Evolutionary conservation across 2,888 invertebrate species (phyloP).

Genomic region (Spatulosminthurus flaviceps): DNA sequence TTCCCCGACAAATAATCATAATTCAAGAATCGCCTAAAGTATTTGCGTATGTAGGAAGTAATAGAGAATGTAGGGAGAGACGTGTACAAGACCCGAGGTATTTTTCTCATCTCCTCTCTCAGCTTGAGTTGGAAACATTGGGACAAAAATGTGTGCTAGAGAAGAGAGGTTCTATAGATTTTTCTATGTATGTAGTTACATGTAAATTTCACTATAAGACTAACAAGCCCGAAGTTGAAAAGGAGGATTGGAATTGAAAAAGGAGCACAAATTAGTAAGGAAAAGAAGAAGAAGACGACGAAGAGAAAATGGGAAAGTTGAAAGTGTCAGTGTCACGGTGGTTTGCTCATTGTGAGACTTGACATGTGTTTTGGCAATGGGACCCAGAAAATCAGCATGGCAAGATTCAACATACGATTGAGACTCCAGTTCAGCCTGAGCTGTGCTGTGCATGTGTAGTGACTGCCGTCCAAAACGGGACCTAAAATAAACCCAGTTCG

Average conservation of each 20-base stretch:
- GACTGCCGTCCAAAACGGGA: conserved; percentile 52
- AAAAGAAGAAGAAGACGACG: conserved; percentile 28
- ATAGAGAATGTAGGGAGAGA: conserved; percentile 4
- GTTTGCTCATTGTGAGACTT: conserved; percentile 47
- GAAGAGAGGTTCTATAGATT: not conserved
- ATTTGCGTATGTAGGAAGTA: conserved; percentile 3
- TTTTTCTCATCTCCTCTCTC: not conserved
- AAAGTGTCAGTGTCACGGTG: conserved; percentile 45
- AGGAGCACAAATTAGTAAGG: conserved; percentile 9
- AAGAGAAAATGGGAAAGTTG: conserved; percentile 40
- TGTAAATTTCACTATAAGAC: not conserved
- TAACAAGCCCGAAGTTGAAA: not conserved
- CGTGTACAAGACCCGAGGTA: not conserved
- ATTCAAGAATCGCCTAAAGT: conserved; percentile 8
- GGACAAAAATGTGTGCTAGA: not conserved
- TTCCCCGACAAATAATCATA: not conserved
- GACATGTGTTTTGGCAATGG: conserved; percentile 48
- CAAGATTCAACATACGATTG: conserved; percentile 42
- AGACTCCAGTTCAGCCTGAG: conserved; percentile 27
- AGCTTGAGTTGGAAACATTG: conserved; percentile 1
- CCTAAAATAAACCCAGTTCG: conserved; percentile 58
- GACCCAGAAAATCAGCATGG: conserved; percentile 40
- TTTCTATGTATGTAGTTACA: not conserved
- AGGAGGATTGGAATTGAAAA: not conserved
- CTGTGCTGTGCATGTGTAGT: conserved; percentile 18